Evolutionary conservation across 1,140 invertebrate genomes (phyloP).

Genomic region (Bombus soroeensis): DNA sequence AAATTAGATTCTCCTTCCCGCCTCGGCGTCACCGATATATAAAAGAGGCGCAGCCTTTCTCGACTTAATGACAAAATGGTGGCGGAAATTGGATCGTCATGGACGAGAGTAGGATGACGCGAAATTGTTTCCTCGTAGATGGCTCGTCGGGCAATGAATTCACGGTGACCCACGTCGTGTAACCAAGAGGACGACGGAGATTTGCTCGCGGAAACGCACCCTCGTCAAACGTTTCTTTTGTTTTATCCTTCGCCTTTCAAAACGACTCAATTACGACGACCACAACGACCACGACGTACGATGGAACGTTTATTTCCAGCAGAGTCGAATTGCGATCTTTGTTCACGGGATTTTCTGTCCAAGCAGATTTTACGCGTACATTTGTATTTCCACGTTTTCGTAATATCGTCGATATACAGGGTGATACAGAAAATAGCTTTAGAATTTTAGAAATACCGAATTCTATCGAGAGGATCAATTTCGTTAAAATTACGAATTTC

Average conservation of each 20-base stretch:
- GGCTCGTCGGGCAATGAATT: background rate
- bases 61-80: constrained; percentile 40
- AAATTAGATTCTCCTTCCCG: constrained; percentile 57
- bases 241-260: background rate
- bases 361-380: background rate
- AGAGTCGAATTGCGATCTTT: background rate
- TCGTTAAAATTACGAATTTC: too few species aligned
- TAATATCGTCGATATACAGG: too few species aligned
- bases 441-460: too few species aligned
- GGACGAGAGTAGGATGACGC: background rate
- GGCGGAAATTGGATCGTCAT: constrained; percentile 37
- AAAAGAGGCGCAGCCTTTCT: constrained; percentile 38
- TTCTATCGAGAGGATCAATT: too few species aligned
- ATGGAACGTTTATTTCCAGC: background rate
- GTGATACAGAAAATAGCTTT: too few species aligned
- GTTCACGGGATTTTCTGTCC: background rate
- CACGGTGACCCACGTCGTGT: background rate
- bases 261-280: background rate
- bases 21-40: constrained; percentile 19
- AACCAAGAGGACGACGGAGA: too few species aligned
- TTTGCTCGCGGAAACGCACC: background rate
- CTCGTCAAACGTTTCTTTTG: background rate
- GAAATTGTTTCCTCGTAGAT: constrained; percentile 41
- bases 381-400: too few species aligned
- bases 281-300: background rate